phyloP scores from a whole-genome alignment of 2,113 vertebrate species.

The Nipponia nippon region DNA sequence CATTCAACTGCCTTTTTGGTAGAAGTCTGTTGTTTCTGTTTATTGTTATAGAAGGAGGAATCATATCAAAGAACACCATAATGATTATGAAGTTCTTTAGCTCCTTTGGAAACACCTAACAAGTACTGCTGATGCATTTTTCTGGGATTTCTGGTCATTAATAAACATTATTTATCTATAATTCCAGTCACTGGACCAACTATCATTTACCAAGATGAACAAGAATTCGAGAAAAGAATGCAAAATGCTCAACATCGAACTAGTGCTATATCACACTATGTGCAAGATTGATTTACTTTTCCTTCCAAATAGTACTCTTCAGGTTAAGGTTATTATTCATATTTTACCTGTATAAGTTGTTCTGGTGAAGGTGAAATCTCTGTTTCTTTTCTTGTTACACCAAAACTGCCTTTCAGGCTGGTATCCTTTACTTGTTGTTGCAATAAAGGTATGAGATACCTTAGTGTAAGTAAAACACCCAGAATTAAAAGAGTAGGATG shows the following conservation, averaged over 20 bases:
- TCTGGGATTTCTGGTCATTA: neutral
- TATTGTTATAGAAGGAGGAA: neutral
- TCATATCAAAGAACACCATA: neutral
- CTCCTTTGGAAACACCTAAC: neutral
- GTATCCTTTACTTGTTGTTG: slow-evolving; percentile 93
- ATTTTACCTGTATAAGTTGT: slow-evolving; percentile 88
- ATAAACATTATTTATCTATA: neutral
- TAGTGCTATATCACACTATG: neutral
- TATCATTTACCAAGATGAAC: neutral
- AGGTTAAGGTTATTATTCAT: neutral
- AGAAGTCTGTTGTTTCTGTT: neutral
- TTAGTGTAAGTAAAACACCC: slow-evolving; percentile 89
- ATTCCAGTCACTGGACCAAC: neutral
- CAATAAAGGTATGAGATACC: slow-evolving; percentile 92
- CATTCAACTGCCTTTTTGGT: neutral
- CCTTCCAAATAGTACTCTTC: neutral
- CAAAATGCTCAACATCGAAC: neutral
- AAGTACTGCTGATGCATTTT: neutral
- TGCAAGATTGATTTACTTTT: neutral
- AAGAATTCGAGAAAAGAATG: neutral
- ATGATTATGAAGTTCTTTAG: neutral
- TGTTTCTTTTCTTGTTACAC: slow-evolving; percentile 90
- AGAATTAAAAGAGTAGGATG: slow-evolving; percentile 86
- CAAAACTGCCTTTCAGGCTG: slow-evolving; percentile 96
- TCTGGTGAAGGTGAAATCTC: slow-evolving; percentile 90